These are phyloP conservation scores for Hemitrygon akajei DNA, from an alignment of 2,797 vertebrate genomes.

Conservation along the genomic window DNA sequence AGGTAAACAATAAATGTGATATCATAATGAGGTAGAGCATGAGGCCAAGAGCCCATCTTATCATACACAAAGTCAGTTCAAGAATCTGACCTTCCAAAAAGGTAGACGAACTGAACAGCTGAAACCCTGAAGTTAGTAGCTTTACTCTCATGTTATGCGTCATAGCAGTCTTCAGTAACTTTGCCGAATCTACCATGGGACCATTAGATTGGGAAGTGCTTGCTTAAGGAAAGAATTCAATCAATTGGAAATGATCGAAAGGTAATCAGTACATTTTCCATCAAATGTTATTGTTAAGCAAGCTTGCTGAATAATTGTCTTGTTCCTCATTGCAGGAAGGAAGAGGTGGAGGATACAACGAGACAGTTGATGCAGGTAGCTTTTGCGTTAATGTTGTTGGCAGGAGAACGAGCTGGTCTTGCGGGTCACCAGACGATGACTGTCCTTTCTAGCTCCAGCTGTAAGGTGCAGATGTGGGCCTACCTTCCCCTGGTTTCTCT, in stretches of 20 bases:
- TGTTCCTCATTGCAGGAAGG: background rate
- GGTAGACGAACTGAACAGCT: background rate
- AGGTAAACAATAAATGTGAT: too few relatives aligned
- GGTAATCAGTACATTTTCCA: background rate
- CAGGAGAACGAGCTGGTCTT: background rate
- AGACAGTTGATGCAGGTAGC: background rate
- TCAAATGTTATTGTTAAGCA: background rate
- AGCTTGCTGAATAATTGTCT: background rate
- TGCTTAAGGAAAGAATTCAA: background rate
- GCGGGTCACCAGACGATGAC: background rate
- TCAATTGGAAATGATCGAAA: background rate
- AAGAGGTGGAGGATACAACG: background rate
- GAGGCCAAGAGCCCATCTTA: too few relatives aligned
- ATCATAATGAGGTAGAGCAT: too few relatives aligned
- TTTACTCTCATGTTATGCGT: background rate
- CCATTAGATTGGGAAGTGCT: background rate
- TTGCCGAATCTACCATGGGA: background rate
- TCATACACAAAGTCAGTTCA: too few relatives aligned
- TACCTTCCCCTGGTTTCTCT: too few relatives aligned
- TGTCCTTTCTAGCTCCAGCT: background rate
- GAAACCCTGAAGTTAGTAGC: background rate
- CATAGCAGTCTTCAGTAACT: background rate
- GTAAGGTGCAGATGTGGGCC: background rate
- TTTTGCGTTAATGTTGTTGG: background rate
- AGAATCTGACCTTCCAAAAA: background rate